These are phyloP conservation scores for Lordiphosa mommai DNA, from an alignment of 1,140 invertebrate genomes.

Conservation along the genomic window DNA sequence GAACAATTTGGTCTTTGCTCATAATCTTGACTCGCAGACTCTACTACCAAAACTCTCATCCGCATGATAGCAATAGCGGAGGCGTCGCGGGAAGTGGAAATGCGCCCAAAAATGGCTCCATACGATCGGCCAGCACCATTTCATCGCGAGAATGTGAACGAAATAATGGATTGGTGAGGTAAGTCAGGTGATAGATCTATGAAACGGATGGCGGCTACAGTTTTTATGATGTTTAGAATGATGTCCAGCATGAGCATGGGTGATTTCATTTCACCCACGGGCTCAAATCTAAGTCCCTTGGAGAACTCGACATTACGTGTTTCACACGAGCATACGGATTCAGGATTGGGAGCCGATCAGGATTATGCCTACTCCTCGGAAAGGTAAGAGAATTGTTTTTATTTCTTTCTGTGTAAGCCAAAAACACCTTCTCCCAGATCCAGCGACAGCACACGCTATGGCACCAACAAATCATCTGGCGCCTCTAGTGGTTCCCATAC, in stretches of 20 bases:
- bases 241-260: slow-evolving; percentile 80
- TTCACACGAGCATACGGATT: slow-evolving; percentile 85
- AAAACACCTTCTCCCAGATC: slow-evolving; percentile 45
- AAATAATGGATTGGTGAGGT: slow-evolving; percentile 71
- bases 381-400: slow-evolving; percentile 74
- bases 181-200: slow-evolving; percentile 4
- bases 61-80: slow-evolving; percentile 55
- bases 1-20: slow-evolving; percentile 4
- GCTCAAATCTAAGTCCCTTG: slow-evolving; percentile 75
- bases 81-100: slow-evolving; percentile 29
- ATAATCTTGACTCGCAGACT: slow-evolving; percentile 51
- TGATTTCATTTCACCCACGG: slow-evolving; percentile 77
- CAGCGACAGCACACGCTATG: slow-evolving; percentile 79
- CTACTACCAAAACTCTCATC: slow-evolving; percentile 78
- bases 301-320: slow-evolving; percentile 81
- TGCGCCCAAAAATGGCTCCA: slow-evolving; percentile 74
- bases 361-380: slow-evolving; percentile 84
- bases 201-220: neutral
- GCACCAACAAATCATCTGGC: slow-evolving; percentile 78
- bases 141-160: slow-evolving; percentile 75
- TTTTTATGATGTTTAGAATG: slow-evolving; percentile 44
- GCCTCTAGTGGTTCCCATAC: slow-evolving; percentile 76
- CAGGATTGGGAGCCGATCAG: slow-evolving; percentile 85
- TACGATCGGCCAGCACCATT: slow-evolving; percentile 76
- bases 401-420: neutral